Conservation (phyloP, 2,888 invertebrate genomes). For the Acrobasis suavella region DNA sequence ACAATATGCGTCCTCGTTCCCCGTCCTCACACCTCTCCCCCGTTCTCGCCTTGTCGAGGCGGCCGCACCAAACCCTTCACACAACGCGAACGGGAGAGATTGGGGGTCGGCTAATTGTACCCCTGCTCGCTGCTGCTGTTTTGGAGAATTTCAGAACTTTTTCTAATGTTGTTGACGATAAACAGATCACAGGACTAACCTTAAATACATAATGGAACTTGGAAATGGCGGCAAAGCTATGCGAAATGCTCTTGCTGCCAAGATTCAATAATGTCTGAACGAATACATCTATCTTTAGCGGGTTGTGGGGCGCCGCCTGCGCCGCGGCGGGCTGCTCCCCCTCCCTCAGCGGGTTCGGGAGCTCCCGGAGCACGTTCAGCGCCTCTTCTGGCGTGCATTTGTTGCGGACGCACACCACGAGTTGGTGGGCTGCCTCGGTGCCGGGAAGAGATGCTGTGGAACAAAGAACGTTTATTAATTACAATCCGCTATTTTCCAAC, state of each 20-base stretch:
- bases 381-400: slow-evolving; percentile 96
- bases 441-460: slow-evolving; percentile 88
- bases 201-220: slow-evolving; percentile 97
- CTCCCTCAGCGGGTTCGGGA: slow-evolving; percentile 91
- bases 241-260: slow-evolving; percentile 98
- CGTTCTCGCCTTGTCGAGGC: no score
- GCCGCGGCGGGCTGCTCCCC: slow-evolving; percentile 84
- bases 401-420: slow-evolving; percentile 93
- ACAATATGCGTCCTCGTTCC: no score
- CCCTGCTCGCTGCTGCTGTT: no score
- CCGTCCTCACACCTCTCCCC: no score
- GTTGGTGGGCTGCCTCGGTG: slow-evolving; percentile 91
- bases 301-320: slow-evolving; percentile 90
- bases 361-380: slow-evolving; percentile 91
- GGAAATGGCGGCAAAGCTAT: slow-evolving; percentile 98
- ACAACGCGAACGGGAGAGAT: no score
- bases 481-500: no score
- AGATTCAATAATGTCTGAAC: slow-evolving; percentile 96
- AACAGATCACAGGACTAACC: slow-evolving; percentile 67
- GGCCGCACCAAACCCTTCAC: no score
- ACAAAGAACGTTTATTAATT: background rate
- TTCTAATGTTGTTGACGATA: no score
- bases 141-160: no score
- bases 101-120: no score
- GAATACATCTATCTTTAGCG: slow-evolving; percentile 97